Base-by-base conservation (phyloP, 1,140 invertebrate genomes). In the Drosophila orena region DNA sequence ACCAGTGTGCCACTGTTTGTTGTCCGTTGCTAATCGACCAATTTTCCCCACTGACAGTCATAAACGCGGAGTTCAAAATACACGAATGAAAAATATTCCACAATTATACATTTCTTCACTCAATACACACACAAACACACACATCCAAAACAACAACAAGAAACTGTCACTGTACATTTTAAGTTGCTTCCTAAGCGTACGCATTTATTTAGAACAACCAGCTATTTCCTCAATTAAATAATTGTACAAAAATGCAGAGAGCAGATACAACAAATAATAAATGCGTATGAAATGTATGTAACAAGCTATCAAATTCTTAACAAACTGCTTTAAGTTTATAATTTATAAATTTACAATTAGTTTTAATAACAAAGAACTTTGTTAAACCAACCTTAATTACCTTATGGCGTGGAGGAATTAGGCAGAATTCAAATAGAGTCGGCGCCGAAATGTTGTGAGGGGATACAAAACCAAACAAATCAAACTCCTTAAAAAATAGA, bases 281-380 rank as follows among this genome's bases (percentile, higher is more conserved):
- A 79, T 66, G 60, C 62, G 73, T 75, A 75, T 79, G 22, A 80
- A 56, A 49, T 57, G 35, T 68, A 70, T 70, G 65, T 70, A 38
- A 64, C 46, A 59, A 42, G 38, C 42, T 61, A 47, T 37, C 37
- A 56, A 62, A 55, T 70, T 77, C 72, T 73, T 77, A 74, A 74
- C 62, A 71, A 68, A 80, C 81, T 78, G 81, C 81, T 86, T 86
- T 81, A 88, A 75, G 79, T 86, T 83, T 83, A 86, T 83, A 76
- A 88, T 88, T 78, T 47, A 64, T 86, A 81, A 81, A 78, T 81
- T 81, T 88, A 81, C 69, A 68, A 78, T 81, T 80, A 85, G 81
- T 85, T 81, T 59, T 72, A 80, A 68, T 60, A 43, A 79, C 59
- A 73, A 72, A 62, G 52, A 24, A 65, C 61, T 57, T 85, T 77